Percentiles rank a stretch among this genome's conserved stretches.
phyloP scores from a whole-genome alignment of 2,888 invertebrate species.

The Stenolophus ochropezus region DNA sequence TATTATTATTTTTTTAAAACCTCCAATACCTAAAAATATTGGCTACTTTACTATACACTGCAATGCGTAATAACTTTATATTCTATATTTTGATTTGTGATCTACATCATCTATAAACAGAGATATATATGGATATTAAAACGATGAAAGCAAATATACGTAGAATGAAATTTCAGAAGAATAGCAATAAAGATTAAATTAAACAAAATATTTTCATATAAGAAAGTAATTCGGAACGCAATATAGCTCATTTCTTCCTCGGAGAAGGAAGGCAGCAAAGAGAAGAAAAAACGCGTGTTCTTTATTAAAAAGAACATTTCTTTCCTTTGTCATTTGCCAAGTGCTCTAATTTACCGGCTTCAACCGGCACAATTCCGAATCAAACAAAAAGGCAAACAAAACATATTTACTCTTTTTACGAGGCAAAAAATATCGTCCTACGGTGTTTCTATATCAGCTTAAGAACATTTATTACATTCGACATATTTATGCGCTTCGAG shows the following conservation, averaged over 20 bases:
- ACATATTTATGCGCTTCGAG: conserved; percentile 28
- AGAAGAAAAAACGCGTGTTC: background rate
- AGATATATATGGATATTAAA: background rate
- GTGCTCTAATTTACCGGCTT: conserved; percentile 14
- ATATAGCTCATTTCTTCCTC: background rate
- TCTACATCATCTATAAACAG: background rate
- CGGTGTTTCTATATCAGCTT: conserved; percentile 21
- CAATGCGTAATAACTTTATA: no score
- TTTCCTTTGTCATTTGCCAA: conserved; percentile 5
- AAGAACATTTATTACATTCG: conserved; percentile 28
- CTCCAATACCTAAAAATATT: no score
- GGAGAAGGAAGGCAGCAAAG: conserved; percentile 1
- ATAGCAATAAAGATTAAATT: background rate
- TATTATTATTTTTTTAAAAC: no score
- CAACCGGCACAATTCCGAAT: background rate
- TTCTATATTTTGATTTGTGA: background rate
- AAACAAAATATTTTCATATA: background rate
- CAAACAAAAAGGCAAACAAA: conserved; percentile 9
- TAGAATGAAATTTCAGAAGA: background rate
- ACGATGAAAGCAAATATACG: background rate
- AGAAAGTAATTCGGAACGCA: background rate
- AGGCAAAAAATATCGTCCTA: conserved; percentile 4
- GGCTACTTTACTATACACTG: no score
- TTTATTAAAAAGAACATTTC: conserved; percentile 7
- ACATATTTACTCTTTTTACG: background rate